Conservation (phyloP, 2,113 vertebrate genomes). For the Sterrhoptilus dennistouni region DNA sequence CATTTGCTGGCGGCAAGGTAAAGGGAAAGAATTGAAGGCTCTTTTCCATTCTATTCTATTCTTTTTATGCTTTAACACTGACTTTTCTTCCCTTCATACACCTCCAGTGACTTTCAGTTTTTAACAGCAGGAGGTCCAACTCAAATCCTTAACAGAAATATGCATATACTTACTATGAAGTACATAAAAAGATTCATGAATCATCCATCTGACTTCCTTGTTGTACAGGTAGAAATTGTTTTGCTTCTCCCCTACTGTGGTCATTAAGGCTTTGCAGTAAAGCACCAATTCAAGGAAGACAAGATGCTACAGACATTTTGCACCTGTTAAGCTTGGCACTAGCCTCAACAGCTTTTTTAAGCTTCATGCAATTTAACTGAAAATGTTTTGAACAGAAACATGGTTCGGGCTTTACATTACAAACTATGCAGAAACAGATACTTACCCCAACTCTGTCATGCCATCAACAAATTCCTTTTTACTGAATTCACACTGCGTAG, state of each 20-base stretch:
- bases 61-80: not conserved
- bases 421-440: not conserved
- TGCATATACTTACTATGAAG: not conserved
- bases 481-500: conserved; percentile 95
- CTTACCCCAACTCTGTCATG: conserved; percentile 94
- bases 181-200: not conserved
- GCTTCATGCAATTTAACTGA: not conserved
- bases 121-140: not conserved
- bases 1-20: not conserved
- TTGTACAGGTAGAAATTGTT: not conserved
- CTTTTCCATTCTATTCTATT: not conserved
- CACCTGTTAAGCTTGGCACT: not conserved
- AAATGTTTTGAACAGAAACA: not conserved
- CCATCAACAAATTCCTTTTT: conserved; percentile 95
- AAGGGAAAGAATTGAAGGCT: not conserved
- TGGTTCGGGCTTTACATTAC: not conserved
- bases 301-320: not conserved
- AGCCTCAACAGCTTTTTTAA: not conserved
- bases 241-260: not conserved
- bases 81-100: not conserved
- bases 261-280: not conserved
- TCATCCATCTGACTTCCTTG: not conserved
- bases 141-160: not conserved
- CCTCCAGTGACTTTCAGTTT: not conserved
- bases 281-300: not conserved